Evolutionary conservation across 1,140 invertebrate genomes (phyloP).

Genomic region (Aleiodes sp.): DNA sequence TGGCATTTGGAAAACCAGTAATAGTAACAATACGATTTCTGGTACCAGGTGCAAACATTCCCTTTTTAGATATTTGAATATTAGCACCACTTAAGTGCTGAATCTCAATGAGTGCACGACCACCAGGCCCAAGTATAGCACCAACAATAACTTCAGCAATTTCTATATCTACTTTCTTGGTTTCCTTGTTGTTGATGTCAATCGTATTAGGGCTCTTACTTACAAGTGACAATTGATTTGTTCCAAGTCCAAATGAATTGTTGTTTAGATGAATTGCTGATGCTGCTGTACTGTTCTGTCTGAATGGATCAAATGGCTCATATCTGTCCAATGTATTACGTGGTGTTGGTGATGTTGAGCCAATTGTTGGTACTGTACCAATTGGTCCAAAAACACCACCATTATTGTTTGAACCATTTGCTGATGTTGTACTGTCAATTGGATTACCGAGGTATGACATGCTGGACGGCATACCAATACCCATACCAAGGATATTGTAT

Average conservation of each 20-base stretch:
- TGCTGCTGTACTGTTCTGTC: slow-evolving; percentile 74
- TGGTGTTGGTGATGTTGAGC: slow-evolving; percentile 70
- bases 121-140: slow-evolving; percentile 94
- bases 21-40: slow-evolving; percentile 97
- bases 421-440: slow-evolving; percentile 68
- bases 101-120: slow-evolving; percentile 95
- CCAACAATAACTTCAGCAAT: slow-evolving; percentile 95
- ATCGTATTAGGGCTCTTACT: slow-evolving; percentile 80
- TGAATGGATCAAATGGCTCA: slow-evolving; percentile 77
- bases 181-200: slow-evolving; percentile 72
- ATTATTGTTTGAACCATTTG: slow-evolving; percentile 69
- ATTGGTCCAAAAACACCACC: slow-evolving; percentile 82
- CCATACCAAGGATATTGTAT: slow-evolving; percentile 92
- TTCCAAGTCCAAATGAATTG: slow-evolving; percentile 82
- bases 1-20: slow-evolving; percentile 86
- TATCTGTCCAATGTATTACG: slow-evolving; percentile 76
- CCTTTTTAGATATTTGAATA: slow-evolving; percentile 99
- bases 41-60: slow-evolving; percentile 94
- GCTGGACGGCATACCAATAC: slow-evolving; percentile 77
- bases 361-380: slow-evolving; percentile 68
- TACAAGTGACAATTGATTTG: slow-evolving; percentile 80
- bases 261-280: slow-evolving; percentile 70
- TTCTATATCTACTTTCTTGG: slow-evolving; percentile 88
- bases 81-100: slow-evolving; percentile 95
- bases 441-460: slow-evolving; percentile 71